Conservation (phyloP, 2,113 vertebrate species). For the Salminus brasiliensis region DNA sequence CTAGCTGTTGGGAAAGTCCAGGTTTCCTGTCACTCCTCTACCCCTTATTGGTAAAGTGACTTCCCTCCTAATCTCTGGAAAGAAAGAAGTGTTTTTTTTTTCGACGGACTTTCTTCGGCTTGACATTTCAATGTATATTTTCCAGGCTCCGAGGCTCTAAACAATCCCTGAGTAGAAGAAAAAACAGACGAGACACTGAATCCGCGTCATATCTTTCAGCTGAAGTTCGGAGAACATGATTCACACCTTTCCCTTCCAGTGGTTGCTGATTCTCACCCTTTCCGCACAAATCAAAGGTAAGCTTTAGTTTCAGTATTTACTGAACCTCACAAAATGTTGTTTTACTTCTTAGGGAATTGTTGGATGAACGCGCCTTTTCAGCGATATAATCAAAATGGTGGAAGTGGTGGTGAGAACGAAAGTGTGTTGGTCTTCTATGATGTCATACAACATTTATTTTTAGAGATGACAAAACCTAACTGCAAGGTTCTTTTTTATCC, state of each 20-base stretch:
- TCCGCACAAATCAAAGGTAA: neutral
- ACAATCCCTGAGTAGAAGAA: too few relatives aligned
- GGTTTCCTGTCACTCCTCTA: neutral
- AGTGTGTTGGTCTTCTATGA: too few relatives aligned
- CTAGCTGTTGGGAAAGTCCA: neutral
- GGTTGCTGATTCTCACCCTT: neutral
- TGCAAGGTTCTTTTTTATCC: too few relatives aligned
- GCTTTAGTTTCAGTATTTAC: neutral
- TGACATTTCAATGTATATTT: neutral
- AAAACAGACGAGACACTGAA: neutral
- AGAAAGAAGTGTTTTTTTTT: neutral
- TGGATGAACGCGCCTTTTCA: too few relatives aligned
- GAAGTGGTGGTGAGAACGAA: too few relatives aligned
- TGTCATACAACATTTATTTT: too few relatives aligned
- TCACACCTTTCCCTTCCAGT: neutral
- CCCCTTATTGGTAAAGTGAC: neutral
- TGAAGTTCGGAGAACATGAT: neutral
- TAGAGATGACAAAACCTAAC: too few relatives aligned
- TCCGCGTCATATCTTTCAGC: fast-evolving
- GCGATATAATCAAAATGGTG: too few relatives aligned
- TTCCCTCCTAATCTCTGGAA: neutral
- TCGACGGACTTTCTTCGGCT: neutral
- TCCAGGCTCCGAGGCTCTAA: neutral
- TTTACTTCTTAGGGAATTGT: too few relatives aligned
- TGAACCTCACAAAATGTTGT: too few relatives aligned